These are phyloP conservation scores for Pegea sp. DNA, from an alignment of 23 tunicate species.

Conservation along the genomic window DNA sequence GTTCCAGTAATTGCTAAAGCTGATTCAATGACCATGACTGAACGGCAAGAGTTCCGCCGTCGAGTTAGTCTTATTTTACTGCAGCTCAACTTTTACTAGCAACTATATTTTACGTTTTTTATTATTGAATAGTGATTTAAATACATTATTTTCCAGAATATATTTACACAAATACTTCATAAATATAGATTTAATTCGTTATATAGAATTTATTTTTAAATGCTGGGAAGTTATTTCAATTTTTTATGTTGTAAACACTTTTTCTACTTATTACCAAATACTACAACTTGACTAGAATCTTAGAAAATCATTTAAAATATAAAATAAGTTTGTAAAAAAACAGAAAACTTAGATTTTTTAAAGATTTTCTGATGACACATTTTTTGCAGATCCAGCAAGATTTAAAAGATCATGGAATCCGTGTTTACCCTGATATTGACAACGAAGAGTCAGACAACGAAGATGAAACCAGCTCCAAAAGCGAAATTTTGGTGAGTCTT, in stretches of 20 bases:
- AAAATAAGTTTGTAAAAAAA: background rate
- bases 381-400: slow-evolving; percentile 54
- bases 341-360: background rate
- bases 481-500: too few relatives aligned
- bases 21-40: slow-evolving; percentile 71
- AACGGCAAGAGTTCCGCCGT: slow-evolving; percentile 43
- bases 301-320: background rate
- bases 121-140: too few relatives aligned
- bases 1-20: slow-evolving; percentile 95
- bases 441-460: slow-evolving; percentile 55
- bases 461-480: slow-evolving; percentile 8
- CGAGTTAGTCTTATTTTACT: slow-evolving; percentile 44
- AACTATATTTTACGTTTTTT: too few relatives aligned
- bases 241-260: too few relatives aligned
- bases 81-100: too few relatives aligned
- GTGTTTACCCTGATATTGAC: slow-evolving; percentile 58
- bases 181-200: too few relatives aligned
- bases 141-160: too few relatives aligned
- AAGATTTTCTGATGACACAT: background rate
- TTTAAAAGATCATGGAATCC: slow-evolving; percentile 30
- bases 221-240: too few relatives aligned
- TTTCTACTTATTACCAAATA: too few relatives aligned
- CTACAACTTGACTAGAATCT: too few relatives aligned
- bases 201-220: too few relatives aligned
- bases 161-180: too few relatives aligned